phyloP scores from a whole-genome alignment of 1,140 invertebrate genomes.

The Trichogramma pretiosum region DNA sequence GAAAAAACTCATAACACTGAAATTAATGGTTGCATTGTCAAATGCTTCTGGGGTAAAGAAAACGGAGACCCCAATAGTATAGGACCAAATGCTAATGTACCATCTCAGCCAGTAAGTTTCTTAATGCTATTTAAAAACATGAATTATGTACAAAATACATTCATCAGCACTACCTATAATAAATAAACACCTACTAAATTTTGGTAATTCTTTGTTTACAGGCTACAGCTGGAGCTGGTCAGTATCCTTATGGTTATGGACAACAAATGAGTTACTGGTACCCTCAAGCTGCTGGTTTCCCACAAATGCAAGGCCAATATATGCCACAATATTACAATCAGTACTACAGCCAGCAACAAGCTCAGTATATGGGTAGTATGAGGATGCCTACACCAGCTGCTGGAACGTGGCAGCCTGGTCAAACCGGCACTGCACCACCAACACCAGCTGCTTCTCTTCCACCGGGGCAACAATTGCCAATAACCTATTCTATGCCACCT shows the following conservation, averaged over 20 bases:
- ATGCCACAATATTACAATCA: constrained; percentile 45
- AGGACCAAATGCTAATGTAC: constrained; percentile 45
- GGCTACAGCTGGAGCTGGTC: constrained; percentile 46
- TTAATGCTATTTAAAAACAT: not conserved
- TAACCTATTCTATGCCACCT: constrained; percentile 68
- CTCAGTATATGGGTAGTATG: constrained; percentile 48
- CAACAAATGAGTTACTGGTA: constrained; percentile 78
- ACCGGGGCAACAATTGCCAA: constrained; percentile 52
- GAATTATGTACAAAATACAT: not conserved
- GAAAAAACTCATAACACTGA: constrained; percentile 94
- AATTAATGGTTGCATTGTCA: constrained; percentile 90
- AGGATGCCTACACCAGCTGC: constrained; percentile 48
- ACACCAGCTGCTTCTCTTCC: constrained; percentile 45
- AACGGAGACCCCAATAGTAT: constrained; percentile 64
- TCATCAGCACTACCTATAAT: too few relatives aligned
- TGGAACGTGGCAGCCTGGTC: constrained; percentile 47
- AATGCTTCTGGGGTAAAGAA: constrained; percentile 99
- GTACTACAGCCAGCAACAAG: constrained; percentile 48
- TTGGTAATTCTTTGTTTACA: constrained; percentile 17
- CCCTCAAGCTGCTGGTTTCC: constrained; percentile 55
- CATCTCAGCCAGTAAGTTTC: constrained; percentile 48
- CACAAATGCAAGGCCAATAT: constrained; percentile 47
- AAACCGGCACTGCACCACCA: constrained; percentile 41
- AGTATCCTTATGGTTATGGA: constrained; percentile 60
- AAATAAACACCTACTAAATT: too few relatives aligned